Evolutionary conservation across 2,113 vertebrate genomes (phyloP).

Genomic region (Peromyscus polionotus): DNA sequence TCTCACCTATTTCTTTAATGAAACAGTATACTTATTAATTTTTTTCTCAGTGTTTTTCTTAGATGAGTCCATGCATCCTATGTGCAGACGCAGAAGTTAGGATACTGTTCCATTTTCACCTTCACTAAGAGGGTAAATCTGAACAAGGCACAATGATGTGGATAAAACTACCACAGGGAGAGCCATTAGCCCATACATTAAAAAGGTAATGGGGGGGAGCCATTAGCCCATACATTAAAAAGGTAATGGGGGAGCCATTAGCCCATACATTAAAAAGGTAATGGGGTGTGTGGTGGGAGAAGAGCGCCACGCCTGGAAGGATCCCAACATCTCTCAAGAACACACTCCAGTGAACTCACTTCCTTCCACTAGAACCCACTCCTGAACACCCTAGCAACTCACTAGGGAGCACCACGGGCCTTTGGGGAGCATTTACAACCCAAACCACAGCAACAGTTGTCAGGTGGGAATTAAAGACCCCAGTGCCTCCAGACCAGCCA

Average conservation of each 20-base stretch:
- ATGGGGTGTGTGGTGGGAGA: background rate
- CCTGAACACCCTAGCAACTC: background rate
- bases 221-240: background rate
- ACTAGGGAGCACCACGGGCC: background rate
- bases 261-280: background rate
- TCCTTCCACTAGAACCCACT: background rate
- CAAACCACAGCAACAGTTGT: background rate
- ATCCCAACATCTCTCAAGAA: too few species aligned
- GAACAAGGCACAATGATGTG: too few species aligned
- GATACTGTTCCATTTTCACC: too few species aligned
- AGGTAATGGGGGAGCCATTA: background rate
- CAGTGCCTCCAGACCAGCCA: background rate
- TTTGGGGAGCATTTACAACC: background rate
- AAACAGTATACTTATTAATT: background rate
- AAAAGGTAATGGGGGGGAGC: too few species aligned
- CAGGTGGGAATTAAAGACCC: constrained; percentile 4
- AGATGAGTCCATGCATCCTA: background rate
- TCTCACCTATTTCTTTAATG: background rate
- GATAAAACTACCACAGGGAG: background rate
- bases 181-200: background rate
- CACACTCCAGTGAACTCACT: too few species aligned
- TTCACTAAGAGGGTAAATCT: background rate
- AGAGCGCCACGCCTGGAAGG: too few species aligned
- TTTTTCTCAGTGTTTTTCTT: background rate
- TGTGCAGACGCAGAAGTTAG: background rate